phyloP scores from a whole-genome alignment of 2,888 invertebrate genomes.

The Halocaridina rubra region DNA sequence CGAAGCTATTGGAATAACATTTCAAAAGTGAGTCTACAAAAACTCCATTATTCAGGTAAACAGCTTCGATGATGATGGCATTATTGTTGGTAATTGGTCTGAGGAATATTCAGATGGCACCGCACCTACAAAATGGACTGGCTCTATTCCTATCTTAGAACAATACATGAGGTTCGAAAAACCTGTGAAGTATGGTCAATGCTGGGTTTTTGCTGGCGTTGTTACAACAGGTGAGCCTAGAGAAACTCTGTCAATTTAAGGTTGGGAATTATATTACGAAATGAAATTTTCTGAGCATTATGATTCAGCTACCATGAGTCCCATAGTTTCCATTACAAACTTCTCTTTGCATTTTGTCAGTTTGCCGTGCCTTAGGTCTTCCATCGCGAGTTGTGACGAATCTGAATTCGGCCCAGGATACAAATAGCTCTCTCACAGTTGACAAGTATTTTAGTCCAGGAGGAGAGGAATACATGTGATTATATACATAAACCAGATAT shows the following conservation, averaged over 20 bases:
- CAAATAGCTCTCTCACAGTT: slow-evolving; percentile 80
- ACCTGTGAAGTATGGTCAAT: slow-evolving; percentile 90
- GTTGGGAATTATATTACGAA: too few relatives aligned
- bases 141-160: slow-evolving; percentile 86
- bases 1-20: too few relatives aligned
- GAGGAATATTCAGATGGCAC: slow-evolving; percentile 87
- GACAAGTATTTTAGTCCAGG: slow-evolving; percentile 80
- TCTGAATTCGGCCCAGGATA: slow-evolving; percentile 83
- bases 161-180: slow-evolving; percentile 84
- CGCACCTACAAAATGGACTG: slow-evolving; percentile 90
- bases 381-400: slow-evolving; percentile 83
- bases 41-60: too few relatives aligned
- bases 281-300: too few relatives aligned
- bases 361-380: slow-evolving; percentile 81
- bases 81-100: slow-evolving; percentile 88
- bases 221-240: too few relatives aligned
- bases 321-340: too few relatives aligned
- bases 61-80: slow-evolving; percentile 87
- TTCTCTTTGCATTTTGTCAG: too few relatives aligned
- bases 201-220: slow-evolving; percentile 95
- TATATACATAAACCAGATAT: too few relatives aligned
- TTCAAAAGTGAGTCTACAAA: too few relatives aligned
- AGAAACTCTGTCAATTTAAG: too few relatives aligned
- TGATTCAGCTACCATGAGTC: too few relatives aligned
- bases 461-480: too few relatives aligned